phyloP scores from a whole-genome alignment of 2,888 invertebrate species.

The Microplitis deprimator region DNA sequence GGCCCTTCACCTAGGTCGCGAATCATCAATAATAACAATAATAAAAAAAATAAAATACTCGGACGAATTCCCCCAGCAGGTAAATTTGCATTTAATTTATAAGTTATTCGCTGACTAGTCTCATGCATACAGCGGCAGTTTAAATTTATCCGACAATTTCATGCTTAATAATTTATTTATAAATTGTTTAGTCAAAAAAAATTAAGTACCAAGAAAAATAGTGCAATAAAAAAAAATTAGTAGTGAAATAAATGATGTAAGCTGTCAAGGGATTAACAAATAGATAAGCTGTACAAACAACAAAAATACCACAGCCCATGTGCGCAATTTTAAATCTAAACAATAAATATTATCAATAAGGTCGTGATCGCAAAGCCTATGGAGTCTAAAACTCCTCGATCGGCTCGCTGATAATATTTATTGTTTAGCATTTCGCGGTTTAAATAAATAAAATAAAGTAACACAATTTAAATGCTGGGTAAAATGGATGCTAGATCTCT shows the following conservation, averaged over 20 bases:
- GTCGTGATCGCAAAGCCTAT: too few relatives aligned
- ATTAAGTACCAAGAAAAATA: slow-evolving; percentile 5
- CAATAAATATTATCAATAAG: too few relatives aligned
- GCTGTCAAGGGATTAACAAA: neutral
- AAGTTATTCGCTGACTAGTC: slow-evolving; percentile 19
- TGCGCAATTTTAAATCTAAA: neutral
- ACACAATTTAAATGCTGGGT: too few relatives aligned
- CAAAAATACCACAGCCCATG: neutral
- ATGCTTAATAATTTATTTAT: slow-evolving; percentile 30
- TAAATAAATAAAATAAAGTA: too few relatives aligned
- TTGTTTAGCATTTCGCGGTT: too few relatives aligned
- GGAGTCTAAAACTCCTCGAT: too few relatives aligned
- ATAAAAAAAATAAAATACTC: slow-evolving; percentile 11
- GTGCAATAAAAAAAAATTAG: slow-evolving; percentile 1
- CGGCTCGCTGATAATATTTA: too few relatives aligned
- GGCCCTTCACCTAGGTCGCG: slow-evolving; percentile 9
- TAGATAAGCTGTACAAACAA: neutral
- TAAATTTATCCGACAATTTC: slow-evolving; percentile 39
- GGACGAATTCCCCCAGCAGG: slow-evolving; percentile 30
- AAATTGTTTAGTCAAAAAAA: slow-evolving; percentile 6
- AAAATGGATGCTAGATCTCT: too few relatives aligned
- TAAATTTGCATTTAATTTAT: slow-evolving; percentile 34
- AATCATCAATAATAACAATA: slow-evolving; percentile 11
- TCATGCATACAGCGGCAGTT: slow-evolving; percentile 19
- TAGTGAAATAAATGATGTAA: slow-evolving; percentile 8